Conservation (phyloP, 2,113 vertebrate genomes). For the Ailuropoda melanoleuca region DNA sequence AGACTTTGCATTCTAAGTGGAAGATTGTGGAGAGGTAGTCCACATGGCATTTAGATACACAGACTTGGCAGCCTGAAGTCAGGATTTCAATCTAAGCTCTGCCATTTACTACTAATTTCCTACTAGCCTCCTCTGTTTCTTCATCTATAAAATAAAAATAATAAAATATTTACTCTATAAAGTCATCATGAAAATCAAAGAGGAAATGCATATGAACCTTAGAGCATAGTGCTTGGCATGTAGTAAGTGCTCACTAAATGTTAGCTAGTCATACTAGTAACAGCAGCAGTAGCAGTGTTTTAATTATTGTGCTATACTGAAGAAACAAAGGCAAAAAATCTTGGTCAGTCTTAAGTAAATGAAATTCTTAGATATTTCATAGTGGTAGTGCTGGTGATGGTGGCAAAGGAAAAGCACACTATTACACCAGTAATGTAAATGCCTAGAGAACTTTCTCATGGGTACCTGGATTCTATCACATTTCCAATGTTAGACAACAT, state of each 20-base stretch:
- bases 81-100: neutral
- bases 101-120: neutral
- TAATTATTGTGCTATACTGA: conserved; percentile 33
- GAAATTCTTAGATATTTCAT: conserved; percentile 14
- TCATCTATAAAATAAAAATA: neutral
- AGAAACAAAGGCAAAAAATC: neutral
- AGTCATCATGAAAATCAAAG: neutral
- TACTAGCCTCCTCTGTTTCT: neutral
- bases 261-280: neutral
- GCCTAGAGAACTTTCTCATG: neutral
- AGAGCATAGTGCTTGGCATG: neutral
- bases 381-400: neutral
- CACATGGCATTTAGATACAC: neutral
- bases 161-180: neutral
- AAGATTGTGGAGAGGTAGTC: neutral
- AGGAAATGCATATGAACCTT: neutral
- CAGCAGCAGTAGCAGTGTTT: neutral
- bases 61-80: neutral
- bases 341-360: neutral
- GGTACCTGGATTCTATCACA: neutral
- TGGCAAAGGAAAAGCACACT: neutral
- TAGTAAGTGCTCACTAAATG: neutral
- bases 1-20: conserved; percentile 31
- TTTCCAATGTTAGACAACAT: neutral
- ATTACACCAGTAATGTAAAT: neutral